A percentile compares a stretch with the other conserved stretches of the same genome.
phyloP scores from a whole-genome alignment of 2,113 vertebrate species.

The Periophthalmodon schlosseri region DNA sequence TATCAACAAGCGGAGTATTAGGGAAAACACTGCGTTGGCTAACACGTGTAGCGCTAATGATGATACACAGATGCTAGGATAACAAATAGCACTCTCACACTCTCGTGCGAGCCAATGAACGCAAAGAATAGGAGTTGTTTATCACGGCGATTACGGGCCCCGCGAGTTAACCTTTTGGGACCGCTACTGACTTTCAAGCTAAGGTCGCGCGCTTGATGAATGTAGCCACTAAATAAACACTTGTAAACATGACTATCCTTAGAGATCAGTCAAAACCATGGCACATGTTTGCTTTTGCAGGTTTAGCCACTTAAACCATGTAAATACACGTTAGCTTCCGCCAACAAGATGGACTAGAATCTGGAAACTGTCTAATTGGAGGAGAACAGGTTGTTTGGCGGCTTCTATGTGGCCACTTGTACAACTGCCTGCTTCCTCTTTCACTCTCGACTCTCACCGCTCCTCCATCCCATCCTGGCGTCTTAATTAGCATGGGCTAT shows the following conservation, averaged over 20 bases:
- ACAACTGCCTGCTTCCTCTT: conserved; percentile 36
- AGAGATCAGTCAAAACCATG: conserved; percentile 27
- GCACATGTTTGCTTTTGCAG: conserved; percentile 34
- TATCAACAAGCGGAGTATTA: conserved; percentile 69
- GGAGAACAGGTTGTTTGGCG: conserved; percentile 68
- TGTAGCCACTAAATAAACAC: conserved; percentile 25
- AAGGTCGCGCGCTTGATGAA: conserved; percentile 51
- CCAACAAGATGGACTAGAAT: conserved; percentile 30
- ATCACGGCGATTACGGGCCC: conserved; percentile 37
- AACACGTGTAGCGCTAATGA: conserved; percentile 73
- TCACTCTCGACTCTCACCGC: conserved; percentile 20
- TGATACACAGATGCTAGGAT: conserved; percentile 73
- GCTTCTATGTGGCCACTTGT: conserved; percentile 51
- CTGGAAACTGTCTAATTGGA: conserved; percentile 65
- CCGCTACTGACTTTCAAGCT: conserved; percentile 21
- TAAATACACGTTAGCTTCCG: conserved; percentile 34
- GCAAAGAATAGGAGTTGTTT: conserved; percentile 52
- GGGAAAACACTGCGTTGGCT: conserved; percentile 69
- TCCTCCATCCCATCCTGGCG: conserved; percentile 58
- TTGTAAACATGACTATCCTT: conserved; percentile 21
- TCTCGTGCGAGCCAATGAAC: conserved; percentile 62
- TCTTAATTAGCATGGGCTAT: conserved; percentile 75
- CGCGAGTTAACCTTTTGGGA: conserved; percentile 23
- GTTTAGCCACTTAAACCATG: conserved; percentile 33
- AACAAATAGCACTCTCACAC: conserved; percentile 44